A percentile compares a stretch with the other conserved stretches of the same genome.
These are phyloP conservation scores for Megaceryle alcyon DNA, from an alignment of 2,797 vertebrate genomes.

Conservation along the genomic window DNA sequence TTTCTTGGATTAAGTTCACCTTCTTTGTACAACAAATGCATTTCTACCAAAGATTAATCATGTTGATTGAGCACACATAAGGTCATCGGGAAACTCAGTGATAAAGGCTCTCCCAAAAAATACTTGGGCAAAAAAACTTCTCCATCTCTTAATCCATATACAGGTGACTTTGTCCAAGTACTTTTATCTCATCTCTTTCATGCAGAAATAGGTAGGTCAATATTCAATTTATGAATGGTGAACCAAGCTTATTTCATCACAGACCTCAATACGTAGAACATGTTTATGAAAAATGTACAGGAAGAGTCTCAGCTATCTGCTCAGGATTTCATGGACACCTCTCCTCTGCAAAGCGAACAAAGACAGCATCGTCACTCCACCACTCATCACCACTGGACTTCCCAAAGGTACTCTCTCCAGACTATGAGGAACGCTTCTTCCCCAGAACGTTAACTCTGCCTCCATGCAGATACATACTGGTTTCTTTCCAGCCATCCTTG, in stretches of 20 bases:
- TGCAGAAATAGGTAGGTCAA: not conserved
- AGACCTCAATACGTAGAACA: not conserved
- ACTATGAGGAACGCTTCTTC: not conserved
- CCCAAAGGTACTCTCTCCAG: not conserved
- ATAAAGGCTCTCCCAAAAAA: slow-evolving; percentile 29
- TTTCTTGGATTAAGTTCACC: slow-evolving; percentile 34
- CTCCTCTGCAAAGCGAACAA: not conserved
- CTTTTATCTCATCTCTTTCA: slow-evolving; percentile 13
- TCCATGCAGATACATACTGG: not conserved
- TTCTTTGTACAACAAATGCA: not conserved
- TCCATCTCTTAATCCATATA: not conserved
- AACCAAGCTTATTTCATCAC: not conserved
- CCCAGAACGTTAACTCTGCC: not conserved
- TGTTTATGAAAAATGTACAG: not conserved
- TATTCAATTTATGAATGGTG: not conserved
- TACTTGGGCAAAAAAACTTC: not conserved
- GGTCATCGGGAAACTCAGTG: not conserved
- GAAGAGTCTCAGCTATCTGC: not conserved
- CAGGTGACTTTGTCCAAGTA: not conserved
- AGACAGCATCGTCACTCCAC: not conserved
- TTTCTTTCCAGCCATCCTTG: not conserved
- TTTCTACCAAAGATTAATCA: slow-evolving; percentile 43
- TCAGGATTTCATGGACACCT: not conserved
- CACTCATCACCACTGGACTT: not conserved
- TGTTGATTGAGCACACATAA: not conserved